Evolutionary conservation across 2,888 invertebrate species (phyloP).

Genomic region (Erebia aethiops): DNA sequence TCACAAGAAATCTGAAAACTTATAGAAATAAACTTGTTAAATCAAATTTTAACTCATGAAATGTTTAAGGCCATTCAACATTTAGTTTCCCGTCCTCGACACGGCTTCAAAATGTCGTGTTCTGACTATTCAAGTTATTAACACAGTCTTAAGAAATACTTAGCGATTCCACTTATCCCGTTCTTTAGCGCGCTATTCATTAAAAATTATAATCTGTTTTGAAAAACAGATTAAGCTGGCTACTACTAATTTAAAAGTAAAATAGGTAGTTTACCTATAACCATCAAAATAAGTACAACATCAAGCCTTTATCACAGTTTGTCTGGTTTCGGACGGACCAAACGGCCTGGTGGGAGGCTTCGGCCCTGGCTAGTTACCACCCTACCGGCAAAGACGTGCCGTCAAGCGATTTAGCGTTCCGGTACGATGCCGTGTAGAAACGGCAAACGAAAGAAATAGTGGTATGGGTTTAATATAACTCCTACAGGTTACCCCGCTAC

Average conservation of each 20-base stretch:
- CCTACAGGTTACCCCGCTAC: no score
- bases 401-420: no score
- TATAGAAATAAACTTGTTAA: background rate
- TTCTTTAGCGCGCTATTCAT: background rate
- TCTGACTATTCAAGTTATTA: background rate
- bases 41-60: conserved; percentile 3
- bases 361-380: no score
- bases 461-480: no score
- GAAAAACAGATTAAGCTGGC: background rate
- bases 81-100: conserved; percentile 13
- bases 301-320: no score
- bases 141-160: background rate
- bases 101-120: background rate
- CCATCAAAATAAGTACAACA: no score
- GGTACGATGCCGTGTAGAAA: no score
- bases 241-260: background rate
- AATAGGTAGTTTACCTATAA: no score
- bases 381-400: no score
- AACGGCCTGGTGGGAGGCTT: no score
- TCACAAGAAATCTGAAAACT: background rate
- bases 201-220: background rate
- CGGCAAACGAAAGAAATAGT: no score
- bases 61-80: conserved; percentile 11
- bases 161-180: conserved; percentile 13
- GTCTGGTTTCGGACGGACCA: no score